Evolutionary conservation across 2,888 invertebrate genomes (phyloP).

Genomic region (Nomada lathburiana): DNA sequence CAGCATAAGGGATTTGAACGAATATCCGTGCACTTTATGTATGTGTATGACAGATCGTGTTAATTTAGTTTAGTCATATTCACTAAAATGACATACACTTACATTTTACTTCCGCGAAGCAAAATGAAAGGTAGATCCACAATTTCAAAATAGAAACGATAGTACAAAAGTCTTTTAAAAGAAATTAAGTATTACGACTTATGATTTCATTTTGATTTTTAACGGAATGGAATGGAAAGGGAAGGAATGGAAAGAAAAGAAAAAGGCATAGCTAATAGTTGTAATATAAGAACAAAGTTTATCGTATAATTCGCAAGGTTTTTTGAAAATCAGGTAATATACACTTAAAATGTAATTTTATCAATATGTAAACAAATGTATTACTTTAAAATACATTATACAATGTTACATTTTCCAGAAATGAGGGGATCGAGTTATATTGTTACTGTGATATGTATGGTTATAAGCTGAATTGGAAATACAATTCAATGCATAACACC

Average conservation of each 20-base stretch:
- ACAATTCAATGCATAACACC: slow-evolving; percentile 65
- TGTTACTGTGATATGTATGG: slow-evolving; percentile 82
- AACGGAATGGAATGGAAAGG: neutral
- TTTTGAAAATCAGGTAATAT: slow-evolving; percentile 11
- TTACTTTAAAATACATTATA: slow-evolving; percentile 45
- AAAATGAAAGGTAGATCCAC: slow-evolving; percentile 32
- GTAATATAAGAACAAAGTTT: slow-evolving; percentile 17
- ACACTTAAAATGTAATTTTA: slow-evolving; percentile 30
- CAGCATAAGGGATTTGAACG: slow-evolving; percentile 34
- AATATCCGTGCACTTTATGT: slow-evolving; percentile 22
- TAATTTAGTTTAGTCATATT: slow-evolving; percentile 33
- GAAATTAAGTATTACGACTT: slow-evolving; percentile 52
- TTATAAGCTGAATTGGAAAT: slow-evolving; percentile 69
- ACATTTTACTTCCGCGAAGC: slow-evolving; percentile 40
- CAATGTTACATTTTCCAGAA: slow-evolving; percentile 42
- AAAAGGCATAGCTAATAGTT: slow-evolving; percentile 5
- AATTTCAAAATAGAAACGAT: slow-evolving; percentile 55
- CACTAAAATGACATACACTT: slow-evolving; percentile 29
- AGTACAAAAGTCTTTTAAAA: slow-evolving; percentile 51
- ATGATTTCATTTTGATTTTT: slow-evolving; percentile 36
- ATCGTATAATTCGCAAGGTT: slow-evolving; percentile 25
- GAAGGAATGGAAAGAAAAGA: neutral
- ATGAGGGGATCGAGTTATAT: slow-evolving; percentile 76
- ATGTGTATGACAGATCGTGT: slow-evolving; percentile 14
- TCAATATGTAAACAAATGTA: slow-evolving; percentile 45